Base-by-base conservation (phyloP, 2,888 invertebrate species). In the Mermis nigrescens region DNA sequence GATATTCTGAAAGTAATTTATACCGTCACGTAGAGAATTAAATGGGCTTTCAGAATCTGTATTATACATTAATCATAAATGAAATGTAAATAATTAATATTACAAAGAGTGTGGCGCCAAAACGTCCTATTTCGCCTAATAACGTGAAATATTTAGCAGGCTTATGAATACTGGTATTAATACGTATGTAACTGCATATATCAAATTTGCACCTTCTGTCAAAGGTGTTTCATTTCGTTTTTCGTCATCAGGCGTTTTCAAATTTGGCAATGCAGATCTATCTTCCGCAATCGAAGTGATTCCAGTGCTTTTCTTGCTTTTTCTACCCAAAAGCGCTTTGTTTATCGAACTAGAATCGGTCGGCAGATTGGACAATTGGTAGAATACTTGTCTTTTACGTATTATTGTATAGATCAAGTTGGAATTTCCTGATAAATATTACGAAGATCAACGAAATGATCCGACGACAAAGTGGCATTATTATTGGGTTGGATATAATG, bases 331-430 rank as follows among this genome's bases (percentile, higher is more conserved):
- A 46, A 79, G 68, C 15, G 85, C 83, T 70, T 85, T 83, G 45
- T 84, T 80, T 69, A 98, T 94, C 63, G 89, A 84, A 29, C 82
- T 79, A 74, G 86, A 85, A 75, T 98, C 95, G 62, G 86, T 85
- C 4, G 94, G 91, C 65, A 99, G 76, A 77, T 95, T 98, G n/a
- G 94, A 91, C 68, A 99, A 78, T 63, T 86, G 83, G 77, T 98
- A 94, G 77, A 98, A 98, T 60, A 95, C 91, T 73, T 86, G 86
- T n/a, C 98, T 81, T 75, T 99, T 98, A 57, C 95, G 82, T 69
- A 98, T 98, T 64, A 99, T 94, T 1, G 95, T 98, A 77, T 99
- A 98, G 31, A 98, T 90, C 67, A 98, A 80, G 78, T 94, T 95
- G 1, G 94, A 88, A 75, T 98, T 98, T n/a, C 88, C 87, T 85